Evolutionary conservation across 1,140 invertebrate species (phyloP).

Genomic region (Ostrea denselamellosa): DNA sequence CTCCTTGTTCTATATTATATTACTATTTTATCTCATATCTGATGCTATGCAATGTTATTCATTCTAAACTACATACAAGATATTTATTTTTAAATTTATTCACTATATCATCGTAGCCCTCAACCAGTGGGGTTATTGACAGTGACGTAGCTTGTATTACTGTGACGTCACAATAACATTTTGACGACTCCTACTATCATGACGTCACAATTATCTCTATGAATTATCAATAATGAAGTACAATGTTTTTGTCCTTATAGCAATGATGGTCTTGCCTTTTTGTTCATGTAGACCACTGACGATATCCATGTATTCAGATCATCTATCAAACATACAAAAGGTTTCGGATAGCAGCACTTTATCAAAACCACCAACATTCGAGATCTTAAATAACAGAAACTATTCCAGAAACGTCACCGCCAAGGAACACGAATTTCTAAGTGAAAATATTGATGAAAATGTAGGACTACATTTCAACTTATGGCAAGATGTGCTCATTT

Average conservation of each 20-base stretch:
- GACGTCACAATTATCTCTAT: background rate
- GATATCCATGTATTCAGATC: background rate
- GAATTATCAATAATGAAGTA: background rate
- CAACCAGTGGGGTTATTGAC: no score
- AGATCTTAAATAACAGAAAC: background rate
- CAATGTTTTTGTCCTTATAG: background rate
- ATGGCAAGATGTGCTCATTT: background rate
- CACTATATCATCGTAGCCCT: no score
- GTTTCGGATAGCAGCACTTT: background rate
- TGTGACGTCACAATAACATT: background rate
- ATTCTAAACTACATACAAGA: no score
- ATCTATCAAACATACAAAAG: background rate
- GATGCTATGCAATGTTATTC: no score
- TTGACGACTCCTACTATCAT: background rate
- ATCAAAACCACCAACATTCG: background rate
- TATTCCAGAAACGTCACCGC: background rate
- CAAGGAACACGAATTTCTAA: background rate
- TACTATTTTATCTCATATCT: no score
- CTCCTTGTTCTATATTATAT: no score
- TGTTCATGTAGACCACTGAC: background rate
- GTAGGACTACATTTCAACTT: background rate
- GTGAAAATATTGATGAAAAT: background rate
- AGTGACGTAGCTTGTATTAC: no score
- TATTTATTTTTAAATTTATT: no score
- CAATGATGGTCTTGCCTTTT: background rate